Conservation (phyloP, 2,797 vertebrate species). For the Diglossa cyanea region DNA sequence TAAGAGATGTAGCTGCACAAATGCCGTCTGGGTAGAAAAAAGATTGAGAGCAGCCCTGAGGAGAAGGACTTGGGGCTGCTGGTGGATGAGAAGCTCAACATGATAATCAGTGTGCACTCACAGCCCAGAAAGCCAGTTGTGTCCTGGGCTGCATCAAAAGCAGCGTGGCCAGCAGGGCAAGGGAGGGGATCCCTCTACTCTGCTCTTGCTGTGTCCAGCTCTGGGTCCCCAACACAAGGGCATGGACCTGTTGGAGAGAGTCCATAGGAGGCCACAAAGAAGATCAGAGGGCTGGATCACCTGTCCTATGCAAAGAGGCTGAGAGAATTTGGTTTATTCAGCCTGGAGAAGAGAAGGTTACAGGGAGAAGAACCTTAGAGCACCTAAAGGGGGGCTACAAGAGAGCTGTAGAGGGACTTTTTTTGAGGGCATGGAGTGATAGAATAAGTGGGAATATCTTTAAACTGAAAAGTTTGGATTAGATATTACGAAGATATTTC, state of each 20-base stretch:
- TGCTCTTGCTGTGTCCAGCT: no score
- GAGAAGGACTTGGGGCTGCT: neutral
- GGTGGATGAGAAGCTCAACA: neutral
- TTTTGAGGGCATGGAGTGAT: neutral
- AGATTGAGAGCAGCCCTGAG: neutral
- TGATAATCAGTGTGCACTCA: neutral
- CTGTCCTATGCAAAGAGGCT: neutral
- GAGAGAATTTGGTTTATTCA: accelerated
- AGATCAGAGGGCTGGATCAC: neutral
- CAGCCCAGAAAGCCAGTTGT: accelerated
- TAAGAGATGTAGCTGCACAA: neutral
- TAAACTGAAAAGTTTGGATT: neutral
- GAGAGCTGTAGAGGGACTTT: neutral
- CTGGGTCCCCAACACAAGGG: neutral
- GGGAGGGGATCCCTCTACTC: neutral
- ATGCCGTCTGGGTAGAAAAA: neutral
- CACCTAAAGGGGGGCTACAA: neutral
- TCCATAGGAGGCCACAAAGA: neutral
- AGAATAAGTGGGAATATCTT: neutral
- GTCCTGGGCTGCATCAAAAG: neutral
- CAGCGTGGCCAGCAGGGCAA: accelerated
- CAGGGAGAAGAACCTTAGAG: neutral
- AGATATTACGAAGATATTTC: neutral
- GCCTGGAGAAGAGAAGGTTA: neutral
- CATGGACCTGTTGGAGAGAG: neutral